Base-by-base conservation (phyloP, 2,797 vertebrate genomes). In the Aplochiton taeniatus region DNA sequence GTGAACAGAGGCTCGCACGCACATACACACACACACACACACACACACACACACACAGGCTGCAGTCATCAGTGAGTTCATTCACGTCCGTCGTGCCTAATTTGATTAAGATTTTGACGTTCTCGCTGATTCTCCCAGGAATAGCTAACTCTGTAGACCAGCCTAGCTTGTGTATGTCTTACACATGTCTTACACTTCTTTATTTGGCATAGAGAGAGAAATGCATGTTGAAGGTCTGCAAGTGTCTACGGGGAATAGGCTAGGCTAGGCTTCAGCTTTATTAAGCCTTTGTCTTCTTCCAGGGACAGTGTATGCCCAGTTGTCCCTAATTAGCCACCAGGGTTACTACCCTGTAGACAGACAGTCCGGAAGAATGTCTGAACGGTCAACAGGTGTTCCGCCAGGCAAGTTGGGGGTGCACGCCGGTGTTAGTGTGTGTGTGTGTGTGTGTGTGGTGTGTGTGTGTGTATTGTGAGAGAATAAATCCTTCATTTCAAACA, bases 321-420 rank as follows among this genome's bases (percentile, higher is more conserved):
- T 51, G 16, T 42, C 54, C 60, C 47, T 68, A 70, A 63, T 52
- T 70, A 63, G 66, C 61, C 62, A 71, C 17, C 49, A 60, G 73
- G 75, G 58, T 69, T 47, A 60, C 60, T 64, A 61, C 66, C 20
- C 70, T 61, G 46, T 8, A 66, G 73, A 75, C 51, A 1, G 8
- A 45, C 20, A 68, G 52, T 78, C 63, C 70, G 63, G 73, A 79
- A 73, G 43, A 71, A 42, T 74, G 67, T 55, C 71, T 31, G 6
- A 11, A 70, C 16, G 58, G 76, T 80, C 75, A 84, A 78, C 78
- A 88, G 86, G 85, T 89, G 87, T 68, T 61, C 68, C 74, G 54
- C 60, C 55, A 63, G 76, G 69, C 73, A 69, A 50, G 71, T 68
- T 59, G 67, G 75, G 55, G 58, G 63, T 73, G 64, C 73, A 50